Base-by-base conservation (phyloP, 2,888 invertebrate genomes). In the Macaria notata region DNA sequence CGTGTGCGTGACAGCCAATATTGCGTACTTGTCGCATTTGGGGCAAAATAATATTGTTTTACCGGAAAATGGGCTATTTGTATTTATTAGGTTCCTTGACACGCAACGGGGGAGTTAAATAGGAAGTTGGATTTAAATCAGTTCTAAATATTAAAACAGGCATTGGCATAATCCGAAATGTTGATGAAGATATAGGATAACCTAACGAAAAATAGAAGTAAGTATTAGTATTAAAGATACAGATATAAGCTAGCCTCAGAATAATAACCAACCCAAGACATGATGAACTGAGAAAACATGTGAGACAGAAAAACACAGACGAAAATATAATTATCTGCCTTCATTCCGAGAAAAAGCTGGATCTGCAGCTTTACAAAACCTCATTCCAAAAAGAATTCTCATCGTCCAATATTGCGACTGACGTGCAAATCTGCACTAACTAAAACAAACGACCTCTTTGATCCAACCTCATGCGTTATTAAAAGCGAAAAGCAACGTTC, bases 391-490 rank as follows among this genome's bases (percentile, higher is more conserved):
- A 48, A 31, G 9, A 5, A 9, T 53, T 46, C 9, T 4, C 33
- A 57, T 29, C 8, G 4, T 29, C 50, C 47, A 57, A 68, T 66
- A 76, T 67, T 71, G 65, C 71, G 64, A 52, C 52, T 61, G 78
- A 76, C 79, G 77, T 62, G 68, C 68, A 81, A 84, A 84, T 81
- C 80, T 71, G 64, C 64, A 48, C 80, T 88, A 88, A 89, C 84
- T 80, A 82, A 84, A 87, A 88, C 76, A 83, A 90, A 90, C 87
- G 83, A 82, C 77, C 60, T 74, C 83, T 83, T 79, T 84, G 82
- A 87, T 86, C 84, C 83, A 33, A 53, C 64, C 67, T 86, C 85
- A 86, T 88, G 75, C 83, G 87, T 86, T 89, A 88, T 88, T 88
- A 88, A 88, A 88, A 84, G 81, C 74, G 79, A 75, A 75, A 78